Conservation (phyloP, 1,140 invertebrate genomes). For the Atopsyche davidsoni region DNA sequence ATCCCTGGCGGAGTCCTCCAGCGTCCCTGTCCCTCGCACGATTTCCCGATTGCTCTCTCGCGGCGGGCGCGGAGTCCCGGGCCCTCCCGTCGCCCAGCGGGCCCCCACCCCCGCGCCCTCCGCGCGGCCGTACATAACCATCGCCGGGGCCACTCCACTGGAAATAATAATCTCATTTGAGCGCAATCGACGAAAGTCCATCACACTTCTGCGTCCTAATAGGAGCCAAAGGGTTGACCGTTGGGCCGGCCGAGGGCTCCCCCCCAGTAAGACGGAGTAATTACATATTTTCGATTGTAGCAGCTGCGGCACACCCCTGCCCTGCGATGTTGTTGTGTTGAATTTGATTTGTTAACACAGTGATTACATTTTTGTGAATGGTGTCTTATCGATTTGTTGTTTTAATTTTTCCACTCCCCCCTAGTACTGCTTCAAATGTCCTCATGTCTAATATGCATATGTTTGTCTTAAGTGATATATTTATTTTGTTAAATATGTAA, state of each 20-base stretch:
- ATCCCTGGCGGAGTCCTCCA: too few species aligned
- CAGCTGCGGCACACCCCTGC: neutral
- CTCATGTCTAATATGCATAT: too few species aligned
- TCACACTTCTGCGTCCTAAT: conserved; percentile 24
- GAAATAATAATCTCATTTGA: conserved; percentile 30
- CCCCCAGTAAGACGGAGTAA: conserved; percentile 15
- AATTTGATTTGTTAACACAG: too few species aligned
- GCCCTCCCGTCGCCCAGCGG: conserved; percentile 2
- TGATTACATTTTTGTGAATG: too few species aligned
- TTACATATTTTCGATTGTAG: conserved; percentile 26
- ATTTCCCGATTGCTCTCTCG: neutral
- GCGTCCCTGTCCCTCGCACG: conserved; percentile 8
- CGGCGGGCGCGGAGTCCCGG: conserved; percentile 1
- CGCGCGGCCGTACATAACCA: conserved; percentile 8
- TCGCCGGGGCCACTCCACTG: conserved; percentile 14
- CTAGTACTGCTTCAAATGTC: too few species aligned
- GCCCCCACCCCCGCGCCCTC: conserved; percentile 4
- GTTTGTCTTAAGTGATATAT: too few species aligned
- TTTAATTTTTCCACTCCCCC: too few species aligned
- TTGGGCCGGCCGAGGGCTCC: conserved; percentile 6
- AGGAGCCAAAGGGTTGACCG: conserved; percentile 29
- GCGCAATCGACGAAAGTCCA: conserved; percentile 28
- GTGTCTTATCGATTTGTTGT: too few species aligned
- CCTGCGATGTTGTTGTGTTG: too few species aligned
- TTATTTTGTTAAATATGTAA: too few species aligned